Percentiles rank a stretch among this genome's conserved stretches.
Conservation (phyloP, 2,888 invertebrate species). For the Colostygia pectinataria region DNA sequence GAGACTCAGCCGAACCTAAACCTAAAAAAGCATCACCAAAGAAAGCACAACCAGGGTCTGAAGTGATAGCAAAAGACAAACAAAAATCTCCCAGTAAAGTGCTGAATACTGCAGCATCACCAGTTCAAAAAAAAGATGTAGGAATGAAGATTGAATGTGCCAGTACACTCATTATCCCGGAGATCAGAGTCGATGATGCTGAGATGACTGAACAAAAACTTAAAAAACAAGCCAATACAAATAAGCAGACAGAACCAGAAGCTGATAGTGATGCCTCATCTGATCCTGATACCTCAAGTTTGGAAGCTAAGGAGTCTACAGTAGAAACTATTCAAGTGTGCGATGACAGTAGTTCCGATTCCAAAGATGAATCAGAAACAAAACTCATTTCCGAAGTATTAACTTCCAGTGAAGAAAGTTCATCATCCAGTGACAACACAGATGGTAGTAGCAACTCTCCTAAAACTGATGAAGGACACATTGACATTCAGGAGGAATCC, state of each 20-base stretch:
- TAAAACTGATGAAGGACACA: conserved; percentile 57
- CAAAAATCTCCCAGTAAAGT: conserved; percentile 35
- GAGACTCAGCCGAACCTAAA: conserved; percentile 48
- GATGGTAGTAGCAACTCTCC: conserved; percentile 76
- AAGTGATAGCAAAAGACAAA: conserved; percentile 39
- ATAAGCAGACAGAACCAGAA: conserved; percentile 37
- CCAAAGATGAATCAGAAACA: conserved; percentile 65
- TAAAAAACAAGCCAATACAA: conserved; percentile 49
- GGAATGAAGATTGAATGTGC: conserved; percentile 53
- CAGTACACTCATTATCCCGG: conserved; percentile 60
- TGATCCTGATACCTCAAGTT: conserved; percentile 31
- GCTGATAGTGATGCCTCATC: too few species aligned
- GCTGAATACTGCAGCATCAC: conserved; percentile 11
- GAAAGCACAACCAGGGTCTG: conserved; percentile 31
- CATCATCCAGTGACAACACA: conserved; percentile 74
- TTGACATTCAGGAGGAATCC: conserved; percentile 57
- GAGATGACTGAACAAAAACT: conserved; percentile 72
- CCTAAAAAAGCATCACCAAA: conserved; percentile 29
- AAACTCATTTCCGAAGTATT: conserved; percentile 65
- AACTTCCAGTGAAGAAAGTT: conserved; percentile 74
- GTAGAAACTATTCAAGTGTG: conserved; percentile 44
- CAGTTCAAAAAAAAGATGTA: conserved; percentile 46
- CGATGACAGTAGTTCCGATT: conserved; percentile 69
- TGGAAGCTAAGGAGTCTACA: conserved; percentile 41
- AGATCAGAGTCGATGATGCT: conserved; percentile 72